A percentile compares a stretch with the other conserved stretches of the same genome.
Conservation (phyloP, 2,888 invertebrate species). For the Andrena flavipes region DNA sequence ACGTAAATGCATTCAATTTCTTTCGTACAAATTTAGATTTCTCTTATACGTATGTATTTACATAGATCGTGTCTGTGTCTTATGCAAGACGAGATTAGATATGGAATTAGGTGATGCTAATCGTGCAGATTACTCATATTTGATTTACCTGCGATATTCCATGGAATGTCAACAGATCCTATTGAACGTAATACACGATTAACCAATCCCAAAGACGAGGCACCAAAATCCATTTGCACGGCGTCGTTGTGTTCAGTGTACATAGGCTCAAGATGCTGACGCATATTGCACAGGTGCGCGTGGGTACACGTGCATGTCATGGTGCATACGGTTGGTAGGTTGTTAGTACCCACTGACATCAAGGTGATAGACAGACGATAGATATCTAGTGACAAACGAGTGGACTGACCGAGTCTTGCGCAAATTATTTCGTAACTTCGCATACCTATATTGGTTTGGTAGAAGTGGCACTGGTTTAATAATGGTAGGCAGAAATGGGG, state of each 20-base stretch:
- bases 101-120: too few species aligned
- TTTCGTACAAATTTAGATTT: too few species aligned
- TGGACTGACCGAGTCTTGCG: conserved; percentile 16
- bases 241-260: conserved; percentile 29
- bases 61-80: too few species aligned
- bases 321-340: too few species aligned
- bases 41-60: too few species aligned
- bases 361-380: conserved; percentile 8
- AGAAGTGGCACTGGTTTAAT: neutral
- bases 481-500: too few species aligned
- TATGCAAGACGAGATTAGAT: too few species aligned
- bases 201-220: conserved; percentile 41
- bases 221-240: conserved; percentile 57
- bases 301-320: conserved; percentile 23
- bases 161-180: conserved; percentile 26
- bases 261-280: conserved; percentile 43
- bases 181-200: conserved; percentile 37
- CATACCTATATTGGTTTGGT: neutral
- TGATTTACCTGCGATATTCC: neutral
- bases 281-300: conserved; percentile 46
- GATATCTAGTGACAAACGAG: conserved; percentile 39
- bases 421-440: neutral
- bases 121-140: neutral
- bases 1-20: neutral
- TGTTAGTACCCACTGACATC: neutral